Evolutionary conservation across 2,113 vertebrate genomes (phyloP), one percentile per base, ranked within the genome.

Genomic region (Ploceus nigricollis): DNA sequence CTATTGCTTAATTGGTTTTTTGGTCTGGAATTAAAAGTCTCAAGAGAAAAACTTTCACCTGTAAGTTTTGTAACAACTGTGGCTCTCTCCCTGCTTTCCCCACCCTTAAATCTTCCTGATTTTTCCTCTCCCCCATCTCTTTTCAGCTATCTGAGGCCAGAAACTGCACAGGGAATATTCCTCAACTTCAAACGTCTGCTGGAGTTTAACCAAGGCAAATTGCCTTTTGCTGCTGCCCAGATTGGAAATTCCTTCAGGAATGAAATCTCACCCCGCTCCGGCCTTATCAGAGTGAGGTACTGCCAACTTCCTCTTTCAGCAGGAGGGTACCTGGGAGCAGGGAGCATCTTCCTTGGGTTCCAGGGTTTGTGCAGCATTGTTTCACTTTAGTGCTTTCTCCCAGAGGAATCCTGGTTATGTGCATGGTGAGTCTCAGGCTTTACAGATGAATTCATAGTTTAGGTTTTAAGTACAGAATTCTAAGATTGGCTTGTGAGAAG

Each of bases 121-220:
- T 69, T 72, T 82, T n/a, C 7, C 7, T 65, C 28, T 84, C 9
- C 21, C 4, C 24, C 7, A 7, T 94, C 47, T 93, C 30, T 77
- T 93, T 97, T 33, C 82, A 99, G 99, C 93, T 99, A 99, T 85
- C 96, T 99, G 97, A 98, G 99, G 98, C 99, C 99, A 90, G 99
- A 99, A 98, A 99, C 99, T 3, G 99, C 99, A 83, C 99, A 99
- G 98, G 99, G 99, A 97, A 99, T 99, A 98, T 99, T 99, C 97
- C 98, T 99, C 85, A 99, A 99, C 98, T 99, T 99, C 97, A 99
- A 99, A 92, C 99, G 99, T 39, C 98, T 99, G 48, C 96, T 99
- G 97, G 99, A 99, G 97, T 99, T 99, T 87, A 99, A 99, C 97
- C 99, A 99, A 98, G 99, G 99, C 82, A 99, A 99, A 96, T 97